Percentiles rank a stretch among this genome's conserved stretches.
Evolutionary conservation across 2,888 invertebrate genomes (phyloP).

Genomic region (Sussaba pulchella): DNA sequence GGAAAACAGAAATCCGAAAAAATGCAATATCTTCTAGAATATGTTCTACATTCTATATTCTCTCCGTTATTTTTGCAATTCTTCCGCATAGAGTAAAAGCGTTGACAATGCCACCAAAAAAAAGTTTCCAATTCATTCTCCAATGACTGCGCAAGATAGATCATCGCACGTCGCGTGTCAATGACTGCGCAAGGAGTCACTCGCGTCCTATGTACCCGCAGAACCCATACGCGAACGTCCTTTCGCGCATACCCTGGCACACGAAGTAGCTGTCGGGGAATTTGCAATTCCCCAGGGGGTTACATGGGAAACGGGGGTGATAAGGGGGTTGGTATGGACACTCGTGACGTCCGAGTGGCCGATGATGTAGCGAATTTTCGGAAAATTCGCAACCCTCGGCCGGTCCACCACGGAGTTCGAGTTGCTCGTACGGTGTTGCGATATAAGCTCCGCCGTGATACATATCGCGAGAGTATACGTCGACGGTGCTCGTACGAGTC

Average conservation of each 20-base stretch:
- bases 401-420: background rate
- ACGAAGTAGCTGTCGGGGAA: slow-evolving; percentile 54
- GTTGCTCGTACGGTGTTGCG: slow-evolving; percentile 4
- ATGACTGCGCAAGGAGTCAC: background rate
- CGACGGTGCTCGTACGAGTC: background rate
- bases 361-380: slow-evolving; percentile 54
- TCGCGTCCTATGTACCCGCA: too few relatives aligned
- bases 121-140: too few relatives aligned
- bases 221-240: slow-evolving; percentile 8
- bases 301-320: background rate
- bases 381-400: slow-evolving; percentile 48
- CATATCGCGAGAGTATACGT: slow-evolving; percentile 22
- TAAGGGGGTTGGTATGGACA: background rate
- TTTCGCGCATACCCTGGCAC: background rate
- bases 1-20: too few relatives aligned
- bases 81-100: background rate
- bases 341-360: slow-evolving; percentile 10
- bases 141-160: too few relatives aligned
- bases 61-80: background rate
- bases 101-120: background rate
- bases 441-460: slow-evolving; percentile 42
- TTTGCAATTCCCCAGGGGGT: slow-evolving; percentile 50
- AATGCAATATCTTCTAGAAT: too few relatives aligned
- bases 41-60: too few relatives aligned
- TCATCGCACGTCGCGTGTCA: background rate